A percentile compares a stretch with the other conserved stretches of the same genome.
These are phyloP conservation scores for Oithona nana DNA, from an alignment of 2,888 invertebrate species.

Conservation along the genomic window DNA sequence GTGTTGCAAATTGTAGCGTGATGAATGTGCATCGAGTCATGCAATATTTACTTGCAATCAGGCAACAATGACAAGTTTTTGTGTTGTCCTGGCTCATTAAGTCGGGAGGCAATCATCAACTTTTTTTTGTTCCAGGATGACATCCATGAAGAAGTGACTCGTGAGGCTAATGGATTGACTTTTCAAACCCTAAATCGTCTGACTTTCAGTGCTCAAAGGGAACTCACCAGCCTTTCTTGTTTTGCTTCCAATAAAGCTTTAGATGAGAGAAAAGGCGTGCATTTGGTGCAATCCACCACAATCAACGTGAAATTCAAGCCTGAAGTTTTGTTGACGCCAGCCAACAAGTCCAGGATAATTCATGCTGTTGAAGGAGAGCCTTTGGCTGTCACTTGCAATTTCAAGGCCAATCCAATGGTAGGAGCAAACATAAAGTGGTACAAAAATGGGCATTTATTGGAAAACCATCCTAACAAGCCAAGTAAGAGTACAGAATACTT, in stretches of 20 bases:
- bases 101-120: too few species aligned
- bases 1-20: too few species aligned
- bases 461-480: neutral
- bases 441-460: neutral
- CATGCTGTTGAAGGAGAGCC: conserved; percentile 1
- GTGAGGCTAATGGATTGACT: neutral
- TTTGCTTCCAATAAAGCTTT: conserved; percentile 10
- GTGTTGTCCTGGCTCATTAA: too few species aligned
- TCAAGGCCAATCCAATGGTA: conserved; percentile 5
- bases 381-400: neutral
- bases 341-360: neutral
- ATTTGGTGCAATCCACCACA: conserved; percentile 6
- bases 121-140: too few species aligned
- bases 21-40: too few species aligned
- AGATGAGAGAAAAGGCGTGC: neutral
- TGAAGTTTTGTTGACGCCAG: neutral
- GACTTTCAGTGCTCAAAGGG: neutral
- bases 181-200: conserved; percentile 3
- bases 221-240: conserved; percentile 10
- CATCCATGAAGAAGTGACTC: neutral
- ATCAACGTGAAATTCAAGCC: conserved; percentile 12
- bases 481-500: too few species aligned
- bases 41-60: too few species aligned
- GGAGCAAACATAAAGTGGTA: conserved; percentile 4
- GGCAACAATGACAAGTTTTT: too few species aligned